Percentiles rank a stretch among this genome's conserved stretches.
Evolutionary conservation across 30 jellyfish, hydroid and myxozoan genomes (phyloP).

Genomic region (Aurelia sp.): DNA sequence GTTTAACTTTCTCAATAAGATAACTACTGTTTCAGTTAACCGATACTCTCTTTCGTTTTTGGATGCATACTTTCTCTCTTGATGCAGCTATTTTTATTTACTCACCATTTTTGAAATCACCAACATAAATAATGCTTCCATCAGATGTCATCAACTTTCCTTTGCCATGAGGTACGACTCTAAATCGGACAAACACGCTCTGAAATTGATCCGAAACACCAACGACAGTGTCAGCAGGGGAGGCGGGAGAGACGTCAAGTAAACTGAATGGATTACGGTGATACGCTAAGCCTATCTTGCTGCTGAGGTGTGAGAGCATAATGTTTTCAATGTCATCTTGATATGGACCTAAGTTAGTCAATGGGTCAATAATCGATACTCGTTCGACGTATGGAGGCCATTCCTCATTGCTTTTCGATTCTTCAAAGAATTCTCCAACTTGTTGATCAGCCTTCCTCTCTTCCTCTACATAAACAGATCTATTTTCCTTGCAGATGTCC

Average conservation of each 20-base stretch:
- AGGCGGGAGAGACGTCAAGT: conserved; percentile 7
- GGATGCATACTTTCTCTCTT: too few relatives aligned
- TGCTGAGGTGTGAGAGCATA: conserved; percentile 6
- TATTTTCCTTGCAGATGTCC: too few relatives aligned
- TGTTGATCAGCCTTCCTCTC: too few relatives aligned
- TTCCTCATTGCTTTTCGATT: too few relatives aligned
- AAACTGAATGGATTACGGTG: conserved; percentile 24
- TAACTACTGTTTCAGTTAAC: too few relatives aligned
- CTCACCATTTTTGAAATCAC: conserved; percentile 36
- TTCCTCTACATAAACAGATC: too few relatives aligned
- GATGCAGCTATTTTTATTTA: not conserved
- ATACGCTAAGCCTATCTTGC: conserved; percentile 20
- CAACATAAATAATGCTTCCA: conserved; percentile 29
- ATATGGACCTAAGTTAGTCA: conserved; percentile 11
- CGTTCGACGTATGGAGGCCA: too few relatives aligned
- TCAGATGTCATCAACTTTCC: conserved; percentile 20
- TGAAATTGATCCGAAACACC: conserved; percentile 34
- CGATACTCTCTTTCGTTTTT: too few relatives aligned
- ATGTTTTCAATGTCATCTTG: conserved; percentile 21
- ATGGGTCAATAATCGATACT: too few relatives aligned
- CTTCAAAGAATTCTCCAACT: too few relatives aligned
- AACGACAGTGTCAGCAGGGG: conserved; percentile 28
- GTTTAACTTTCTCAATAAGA: too few relatives aligned
- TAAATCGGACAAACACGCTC: not conserved
- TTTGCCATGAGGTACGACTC: conserved; percentile 49